phyloP scores from a whole-genome alignment of 2,113 vertebrate species.

The Amblyornis subalaris region DNA sequence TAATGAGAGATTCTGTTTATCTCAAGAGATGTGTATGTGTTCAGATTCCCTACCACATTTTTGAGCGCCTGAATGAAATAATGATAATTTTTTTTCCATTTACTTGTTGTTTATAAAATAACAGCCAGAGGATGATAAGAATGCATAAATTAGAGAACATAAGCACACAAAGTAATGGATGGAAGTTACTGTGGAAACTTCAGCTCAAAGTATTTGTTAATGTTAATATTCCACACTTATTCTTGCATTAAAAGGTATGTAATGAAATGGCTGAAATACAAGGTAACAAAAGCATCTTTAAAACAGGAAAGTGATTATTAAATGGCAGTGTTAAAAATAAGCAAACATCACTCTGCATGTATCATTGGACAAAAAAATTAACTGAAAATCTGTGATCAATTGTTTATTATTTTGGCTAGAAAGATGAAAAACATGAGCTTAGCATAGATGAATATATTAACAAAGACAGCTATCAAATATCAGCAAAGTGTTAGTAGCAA shows the following conservation, averaged over 20 bases:
- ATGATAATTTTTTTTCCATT: neutral
- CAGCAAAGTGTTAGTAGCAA: neutral
- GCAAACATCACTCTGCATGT: neutral
- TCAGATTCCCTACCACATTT: neutral
- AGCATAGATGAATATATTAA: neutral
- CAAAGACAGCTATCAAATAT: neutral
- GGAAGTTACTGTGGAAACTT: slow-evolving; percentile 11
- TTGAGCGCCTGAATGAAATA: neutral
- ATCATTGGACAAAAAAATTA: neutral
- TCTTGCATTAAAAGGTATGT: neutral
- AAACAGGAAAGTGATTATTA: neutral
- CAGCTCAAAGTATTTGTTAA: neutral
- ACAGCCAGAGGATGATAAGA: neutral
- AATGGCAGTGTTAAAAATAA: neutral
- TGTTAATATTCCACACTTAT: neutral
- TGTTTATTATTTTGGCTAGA: neutral
- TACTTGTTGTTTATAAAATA: neutral
- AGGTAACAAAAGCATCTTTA: neutral
- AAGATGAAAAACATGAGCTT: neutral
- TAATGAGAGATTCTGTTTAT: neutral
- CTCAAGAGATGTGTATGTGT: neutral
- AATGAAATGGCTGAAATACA: neutral
- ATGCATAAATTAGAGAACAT: neutral
- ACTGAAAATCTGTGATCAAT: neutral
- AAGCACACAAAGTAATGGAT: neutral